Base-by-base conservation (phyloP, 2,888 invertebrate species). In the Mechanitis messenoides region DNA sequence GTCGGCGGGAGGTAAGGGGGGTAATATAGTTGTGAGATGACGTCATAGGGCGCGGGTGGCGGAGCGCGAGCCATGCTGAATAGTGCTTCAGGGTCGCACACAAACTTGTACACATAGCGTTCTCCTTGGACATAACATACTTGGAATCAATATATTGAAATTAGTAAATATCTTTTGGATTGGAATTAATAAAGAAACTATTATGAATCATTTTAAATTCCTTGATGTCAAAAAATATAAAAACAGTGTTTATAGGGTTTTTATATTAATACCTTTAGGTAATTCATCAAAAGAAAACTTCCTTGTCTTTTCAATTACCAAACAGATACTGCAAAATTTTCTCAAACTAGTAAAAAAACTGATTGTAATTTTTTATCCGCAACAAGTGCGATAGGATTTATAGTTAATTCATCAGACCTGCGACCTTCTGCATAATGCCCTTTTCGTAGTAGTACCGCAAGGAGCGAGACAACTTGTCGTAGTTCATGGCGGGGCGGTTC, bases 351-450 rank as follows among this genome's bases (percentile, higher is more conserved):
- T 20, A 20, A 20, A 20, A 20, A 20, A 20, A 20, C 20, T 20
- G 20, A 7, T 12, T 33, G 42, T n/a, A 3, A 2, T 12, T 20
- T 3, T 5, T 11, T 50, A 28, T 35, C 3, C n/a, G 28, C 45
- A 7, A n/a, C 12, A 28, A 57, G 33, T 7, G n/a, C 33, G 33
- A 9, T 20, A 20, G 20, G 20, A 20, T 20, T 20, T 20, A 45
- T 33, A 59, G 20, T 1, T 9, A 1, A 63, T 66, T 74, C 84
- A 92, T 20, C 20, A 1, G 0, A 20, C 95, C 97, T 61, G 97
- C 96, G 0, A 98, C 98, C 85, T 98, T 98, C 86, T 98, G 98
- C 97, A 98, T 98, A 75, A 98, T 98, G n/a, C 98, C 98, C 81
- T 98, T 98, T 83, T 98, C 98, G 81, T 98, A 98, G 80, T 98